phyloP scores from a whole-genome alignment of 2,113 vertebrate genomes.

The Silurus meridionalis region DNA sequence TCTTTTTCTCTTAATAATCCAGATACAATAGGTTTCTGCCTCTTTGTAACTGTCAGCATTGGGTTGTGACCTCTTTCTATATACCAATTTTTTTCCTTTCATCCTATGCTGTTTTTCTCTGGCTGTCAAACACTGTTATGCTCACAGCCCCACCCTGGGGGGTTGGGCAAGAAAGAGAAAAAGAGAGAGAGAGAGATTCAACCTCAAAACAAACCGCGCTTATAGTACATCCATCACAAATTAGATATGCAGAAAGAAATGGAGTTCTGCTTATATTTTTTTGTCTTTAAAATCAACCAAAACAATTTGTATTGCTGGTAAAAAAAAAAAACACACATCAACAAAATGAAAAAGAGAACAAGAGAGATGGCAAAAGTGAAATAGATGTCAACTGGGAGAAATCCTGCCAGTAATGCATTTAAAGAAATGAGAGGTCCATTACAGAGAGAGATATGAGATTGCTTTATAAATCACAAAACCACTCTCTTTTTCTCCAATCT shows the following conservation, averaged over 20 bases:
- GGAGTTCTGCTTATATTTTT: not conserved
- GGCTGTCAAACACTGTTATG: slow-evolving; percentile 74
- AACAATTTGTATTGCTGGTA: not conserved
- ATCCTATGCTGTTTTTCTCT: not conserved
- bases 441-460: slow-evolving; percentile 63
- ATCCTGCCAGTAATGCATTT: slow-evolving; percentile 74
- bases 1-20: slow-evolving; percentile 10
- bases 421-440: slow-evolving; percentile 78
- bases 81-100: not conserved
- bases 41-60: slow-evolving; percentile 10
- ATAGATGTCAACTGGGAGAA: slow-evolving; percentile 49
- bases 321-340: not conserved
- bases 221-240: not conserved
- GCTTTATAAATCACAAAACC: slow-evolving; percentile 54
- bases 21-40: not conserved
- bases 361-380: slow-evolving; percentile 58
- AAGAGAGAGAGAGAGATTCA: slow-evolving; percentile 48
- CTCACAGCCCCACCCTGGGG: slow-evolving; percentile 61
- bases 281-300: not conserved
- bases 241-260: not conserved
- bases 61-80: slow-evolving; percentile 17
- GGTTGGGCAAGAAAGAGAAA: slow-evolving; percentile 40
- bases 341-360: slow-evolving; percentile 30
- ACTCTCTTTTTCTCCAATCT: slow-evolving; percentile 14
- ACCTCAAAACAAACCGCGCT: not conserved